These are phyloP conservation scores for Sparidentex hasta DNA, from an alignment of 2,797 vertebrate species.

Conservation along the genomic window DNA sequence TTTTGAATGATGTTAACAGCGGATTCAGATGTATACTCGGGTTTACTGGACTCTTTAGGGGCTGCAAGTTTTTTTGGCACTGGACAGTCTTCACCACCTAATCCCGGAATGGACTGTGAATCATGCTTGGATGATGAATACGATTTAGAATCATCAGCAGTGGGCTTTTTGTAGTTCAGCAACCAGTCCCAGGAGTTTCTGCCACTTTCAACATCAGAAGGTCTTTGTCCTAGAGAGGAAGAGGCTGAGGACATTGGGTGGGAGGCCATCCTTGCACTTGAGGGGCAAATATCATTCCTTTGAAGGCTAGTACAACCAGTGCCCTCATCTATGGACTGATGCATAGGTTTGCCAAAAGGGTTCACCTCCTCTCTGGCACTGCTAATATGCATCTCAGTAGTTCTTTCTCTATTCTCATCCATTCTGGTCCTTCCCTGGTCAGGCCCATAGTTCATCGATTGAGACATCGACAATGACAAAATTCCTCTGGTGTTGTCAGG, in stretches of 20 bases:
- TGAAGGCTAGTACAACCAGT: slow-evolving; percentile 80
- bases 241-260: slow-evolving; percentile 42
- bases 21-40: slow-evolving; percentile 91
- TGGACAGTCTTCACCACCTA: slow-evolving; percentile 45
- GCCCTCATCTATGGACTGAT: slow-evolving; percentile 70
- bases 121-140: slow-evolving; percentile 33
- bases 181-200: slow-evolving; percentile 55
- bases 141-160: slow-evolving; percentile 18
- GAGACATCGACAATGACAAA: slow-evolving; percentile 51
- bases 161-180: slow-evolving; percentile 25
- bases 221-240: slow-evolving; percentile 23
- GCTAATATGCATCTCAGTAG: slow-evolving; percentile 80
- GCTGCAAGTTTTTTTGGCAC: neutral
- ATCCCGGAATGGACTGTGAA: slow-evolving; percentile 50
- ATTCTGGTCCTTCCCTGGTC: slow-evolving; percentile 70
- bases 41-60: slow-evolving; percentile 47
- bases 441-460: slow-evolving; percentile 73
- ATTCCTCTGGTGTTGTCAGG: slow-evolving; percentile 38
- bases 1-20: slow-evolving; percentile 92
- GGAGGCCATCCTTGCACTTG: slow-evolving; percentile 64
- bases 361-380: slow-evolving; percentile 79
- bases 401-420: slow-evolving; percentile 69
- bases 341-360: slow-evolving; percentile 75
- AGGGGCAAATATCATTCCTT: slow-evolving; percentile 57
- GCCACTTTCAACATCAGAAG: slow-evolving; percentile 3